phyloP scores from a whole-genome alignment of 2,888 invertebrate species.

The Pyrgus malvae region DNA sequence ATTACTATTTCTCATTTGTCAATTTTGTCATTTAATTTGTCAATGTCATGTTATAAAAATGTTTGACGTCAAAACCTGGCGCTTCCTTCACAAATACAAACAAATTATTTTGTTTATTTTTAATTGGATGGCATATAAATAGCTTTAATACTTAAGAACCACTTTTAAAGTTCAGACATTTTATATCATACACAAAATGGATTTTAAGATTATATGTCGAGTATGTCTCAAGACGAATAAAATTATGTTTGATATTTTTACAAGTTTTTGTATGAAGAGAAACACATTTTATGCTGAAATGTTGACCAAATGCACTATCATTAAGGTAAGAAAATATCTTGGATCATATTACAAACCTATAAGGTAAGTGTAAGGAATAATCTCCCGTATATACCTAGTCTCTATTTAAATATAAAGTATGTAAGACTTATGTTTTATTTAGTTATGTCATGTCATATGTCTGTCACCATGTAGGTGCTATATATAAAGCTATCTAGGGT shows the following conservation, averaged over 20 bases:
- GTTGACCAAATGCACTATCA: constrained; percentile 61
- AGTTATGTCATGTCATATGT: too few relatives aligned
- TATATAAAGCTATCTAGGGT: too few relatives aligned
- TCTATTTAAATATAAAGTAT: too few relatives aligned
- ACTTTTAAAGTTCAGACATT: neutral
- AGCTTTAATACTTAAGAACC: neutral
- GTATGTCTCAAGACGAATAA: constrained; percentile 59
- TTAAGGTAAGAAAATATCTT: constrained; percentile 59
- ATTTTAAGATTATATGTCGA: constrained; percentile 64
- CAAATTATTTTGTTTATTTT: constrained; percentile 1
- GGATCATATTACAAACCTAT: too few relatives aligned
- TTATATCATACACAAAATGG: constrained; percentile 44
- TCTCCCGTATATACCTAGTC: too few relatives aligned
- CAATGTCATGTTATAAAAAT: neutral
- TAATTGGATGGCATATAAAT: neutral
- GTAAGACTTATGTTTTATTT: too few relatives aligned
- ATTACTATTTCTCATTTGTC: neutral
- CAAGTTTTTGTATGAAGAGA: constrained; percentile 57
- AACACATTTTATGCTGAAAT: constrained; percentile 63
- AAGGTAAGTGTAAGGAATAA: too few relatives aligned
- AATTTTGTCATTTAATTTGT: neutral
- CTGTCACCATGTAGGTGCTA: too few relatives aligned
- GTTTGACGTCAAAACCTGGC: neutral
- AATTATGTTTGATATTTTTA: constrained; percentile 62
- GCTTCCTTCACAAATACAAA: neutral